A percentile compares a stretch with the other conserved stretches of the same genome.
Evolutionary conservation across 2,888 invertebrate species (phyloP).

Genomic region (Zygogramma bicolorata): DNA sequence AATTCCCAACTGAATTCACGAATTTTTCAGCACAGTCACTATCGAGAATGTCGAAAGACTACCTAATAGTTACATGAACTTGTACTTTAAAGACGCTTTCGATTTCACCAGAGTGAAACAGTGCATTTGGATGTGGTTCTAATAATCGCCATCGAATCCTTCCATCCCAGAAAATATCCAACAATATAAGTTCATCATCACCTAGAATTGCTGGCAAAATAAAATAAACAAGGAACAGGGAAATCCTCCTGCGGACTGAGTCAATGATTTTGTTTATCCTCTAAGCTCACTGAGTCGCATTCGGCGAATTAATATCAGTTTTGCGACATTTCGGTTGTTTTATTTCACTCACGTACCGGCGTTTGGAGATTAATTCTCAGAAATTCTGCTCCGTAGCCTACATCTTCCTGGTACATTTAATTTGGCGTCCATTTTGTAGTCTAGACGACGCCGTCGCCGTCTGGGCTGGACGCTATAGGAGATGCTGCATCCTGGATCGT

Average conservation of each 20-base stretch:
- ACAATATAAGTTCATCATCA: neutral
- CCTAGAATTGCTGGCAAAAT: neutral
- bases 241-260: neutral
- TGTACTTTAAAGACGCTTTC: too few species aligned
- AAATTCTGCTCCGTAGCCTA: neutral
- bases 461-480: conserved; percentile 24
- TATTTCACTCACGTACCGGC: neutral
- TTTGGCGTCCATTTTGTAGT: conserved; percentile 34
- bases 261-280: conserved; percentile 9
- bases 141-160: too few species aligned
- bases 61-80: too few species aligned
- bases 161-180: too few species aligned
- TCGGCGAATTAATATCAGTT: conserved; percentile 6
- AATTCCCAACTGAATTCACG: too few species aligned
- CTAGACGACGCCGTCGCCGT: conserved; percentile 30
- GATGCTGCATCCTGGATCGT: conserved; percentile 8
- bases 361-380: conserved; percentile 12
- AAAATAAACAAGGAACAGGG: neutral
- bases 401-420: conserved; percentile 30
- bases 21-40: too few species aligned
- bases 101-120: too few species aligned
- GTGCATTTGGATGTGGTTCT: too few species aligned
- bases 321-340: conserved; percentile 4
- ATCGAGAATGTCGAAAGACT: too few species aligned
- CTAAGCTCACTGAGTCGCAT: neutral